Evolutionary conservation across 2,888 invertebrate species (phyloP).

Genomic region (Netelia virgata): DNA sequence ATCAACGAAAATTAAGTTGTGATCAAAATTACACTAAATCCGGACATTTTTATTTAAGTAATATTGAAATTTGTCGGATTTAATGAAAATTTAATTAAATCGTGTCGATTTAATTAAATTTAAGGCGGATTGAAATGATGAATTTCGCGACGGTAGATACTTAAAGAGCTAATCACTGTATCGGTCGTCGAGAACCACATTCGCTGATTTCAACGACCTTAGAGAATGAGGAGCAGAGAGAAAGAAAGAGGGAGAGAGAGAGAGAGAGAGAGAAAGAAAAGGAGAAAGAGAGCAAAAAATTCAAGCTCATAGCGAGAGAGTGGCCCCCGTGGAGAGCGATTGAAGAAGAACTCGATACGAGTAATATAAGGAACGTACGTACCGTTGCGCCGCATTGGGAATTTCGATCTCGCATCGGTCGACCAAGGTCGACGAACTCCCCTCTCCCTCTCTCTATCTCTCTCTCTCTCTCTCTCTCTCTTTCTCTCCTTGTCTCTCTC

Average conservation of each 20-base stretch:
- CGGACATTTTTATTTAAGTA: no score
- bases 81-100: no score
- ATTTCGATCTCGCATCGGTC: slow-evolving; percentile 66
- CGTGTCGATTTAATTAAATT: no score
- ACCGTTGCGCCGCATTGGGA: slow-evolving; percentile 62
- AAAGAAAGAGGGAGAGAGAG: slow-evolving; percentile 30
- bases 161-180: background rate
- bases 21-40: background rate
- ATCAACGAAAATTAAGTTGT: background rate
- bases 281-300: slow-evolving; percentile 7
- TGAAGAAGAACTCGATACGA: slow-evolving; percentile 37
- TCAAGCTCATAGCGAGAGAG: slow-evolving; percentile 51
- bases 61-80: no score
- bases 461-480: slow-evolving; percentile 12
- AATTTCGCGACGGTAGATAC: no score
- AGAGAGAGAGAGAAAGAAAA: slow-evolving; percentile 45
- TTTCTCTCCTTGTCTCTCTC: background rate
- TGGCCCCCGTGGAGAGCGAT: slow-evolving; percentile 46
- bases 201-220: slow-evolving; percentile 42
- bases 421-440: slow-evolving; percentile 66
- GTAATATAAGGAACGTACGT: slow-evolving; percentile 60
- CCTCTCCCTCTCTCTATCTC: slow-evolving; percentile 28
- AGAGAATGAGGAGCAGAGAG: background rate
- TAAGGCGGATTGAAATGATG: no score
- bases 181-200: slow-evolving; percentile 12